Conservation (phyloP, 2,888 invertebrate species). For the Brenthis ino region DNA sequence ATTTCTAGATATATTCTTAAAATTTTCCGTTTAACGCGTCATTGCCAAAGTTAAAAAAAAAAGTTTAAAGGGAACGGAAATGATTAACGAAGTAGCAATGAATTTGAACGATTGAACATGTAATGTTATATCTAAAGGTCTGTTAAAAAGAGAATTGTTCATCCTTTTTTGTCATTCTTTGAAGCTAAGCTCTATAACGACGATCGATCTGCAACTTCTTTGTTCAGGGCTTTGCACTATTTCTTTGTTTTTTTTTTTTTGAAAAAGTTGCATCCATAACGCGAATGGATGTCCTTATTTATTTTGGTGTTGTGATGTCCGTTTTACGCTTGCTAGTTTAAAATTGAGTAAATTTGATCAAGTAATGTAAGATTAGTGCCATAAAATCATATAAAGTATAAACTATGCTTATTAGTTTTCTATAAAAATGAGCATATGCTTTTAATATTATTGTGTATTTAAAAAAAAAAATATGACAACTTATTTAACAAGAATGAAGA, state of each 20-base stretch:
- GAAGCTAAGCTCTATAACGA: conserved; percentile 11
- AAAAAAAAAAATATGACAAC: too few species aligned
- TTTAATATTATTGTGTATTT: too few species aligned
- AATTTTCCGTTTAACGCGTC: background rate
- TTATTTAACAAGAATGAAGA: background rate
- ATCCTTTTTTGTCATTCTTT: conserved; percentile 10
- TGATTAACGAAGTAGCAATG: background rate
- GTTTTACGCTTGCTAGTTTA: too few species aligned
- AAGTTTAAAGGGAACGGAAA: background rate
- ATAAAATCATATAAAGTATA: too few species aligned
- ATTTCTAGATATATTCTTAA: too few species aligned
- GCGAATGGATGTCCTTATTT: background rate
- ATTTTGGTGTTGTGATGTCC: background rate
- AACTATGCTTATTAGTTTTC: too few species aligned
- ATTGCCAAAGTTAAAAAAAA: background rate
- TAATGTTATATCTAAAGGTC: conserved; percentile 2
- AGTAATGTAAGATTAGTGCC: too few species aligned
- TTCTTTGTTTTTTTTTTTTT: conserved; percentile 10
- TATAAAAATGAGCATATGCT: too few species aligned
- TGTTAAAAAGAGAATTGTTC: conserved; percentile 17
- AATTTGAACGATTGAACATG: conserved; percentile 12
- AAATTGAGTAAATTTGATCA: too few species aligned
- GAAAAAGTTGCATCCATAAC: background rate
- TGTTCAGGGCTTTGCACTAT: conserved; percentile 10
- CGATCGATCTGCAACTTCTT: conserved; percentile 17